These are phyloP conservation scores for Hoplodrina blanda DNA, from an alignment of 2,888 invertebrate species.

Conservation along the genomic window DNA sequence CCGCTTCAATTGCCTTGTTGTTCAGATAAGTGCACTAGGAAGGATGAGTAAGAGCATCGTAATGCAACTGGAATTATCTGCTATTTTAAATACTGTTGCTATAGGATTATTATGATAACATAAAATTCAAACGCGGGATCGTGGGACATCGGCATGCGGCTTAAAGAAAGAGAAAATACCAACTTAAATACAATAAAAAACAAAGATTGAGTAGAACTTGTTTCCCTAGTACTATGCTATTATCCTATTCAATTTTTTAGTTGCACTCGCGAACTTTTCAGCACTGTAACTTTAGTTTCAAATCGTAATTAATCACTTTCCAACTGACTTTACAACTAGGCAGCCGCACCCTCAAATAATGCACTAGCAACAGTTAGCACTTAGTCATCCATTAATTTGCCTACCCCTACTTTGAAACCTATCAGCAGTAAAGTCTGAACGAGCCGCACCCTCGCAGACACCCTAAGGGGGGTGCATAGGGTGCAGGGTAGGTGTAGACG, in stretches of 20 bases:
- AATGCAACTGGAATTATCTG: constrained; percentile 33
- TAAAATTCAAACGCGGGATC: constrained; percentile 2
- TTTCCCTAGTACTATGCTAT: constrained; percentile 1
- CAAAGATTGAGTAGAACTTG: constrained; percentile 13
- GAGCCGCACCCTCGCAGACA: constrained; percentile 66
- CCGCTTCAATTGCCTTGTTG: constrained; percentile 37
- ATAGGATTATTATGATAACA: constrained; percentile 16
- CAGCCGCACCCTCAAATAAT: constrained; percentile 25
- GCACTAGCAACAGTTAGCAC: constrained; percentile 40
- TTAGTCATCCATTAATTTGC: constrained; percentile 61
- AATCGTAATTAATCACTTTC: not conserved
- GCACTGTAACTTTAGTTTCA: not conserved
- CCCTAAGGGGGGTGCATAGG: constrained; percentile 63
- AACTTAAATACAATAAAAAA: not conserved
- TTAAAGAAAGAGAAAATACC: constrained; percentile 1
- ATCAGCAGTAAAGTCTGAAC: constrained; percentile 61
- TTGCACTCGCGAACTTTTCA: not conserved
- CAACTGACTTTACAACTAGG: constrained; percentile 20
- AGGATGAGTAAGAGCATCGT: constrained; percentile 43
- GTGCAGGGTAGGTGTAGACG: constrained; percentile 68
- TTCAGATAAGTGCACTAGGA: constrained; percentile 34
- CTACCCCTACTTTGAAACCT: constrained; percentile 59
- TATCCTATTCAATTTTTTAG: not conserved
- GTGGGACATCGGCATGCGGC: not conserved
- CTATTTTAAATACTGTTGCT: constrained; percentile 9